Evolutionary conservation across 1,140 invertebrate genomes (phyloP), one percentile per base, ranked within the genome.

Genomic region (Rhysida immarginata): DNA sequence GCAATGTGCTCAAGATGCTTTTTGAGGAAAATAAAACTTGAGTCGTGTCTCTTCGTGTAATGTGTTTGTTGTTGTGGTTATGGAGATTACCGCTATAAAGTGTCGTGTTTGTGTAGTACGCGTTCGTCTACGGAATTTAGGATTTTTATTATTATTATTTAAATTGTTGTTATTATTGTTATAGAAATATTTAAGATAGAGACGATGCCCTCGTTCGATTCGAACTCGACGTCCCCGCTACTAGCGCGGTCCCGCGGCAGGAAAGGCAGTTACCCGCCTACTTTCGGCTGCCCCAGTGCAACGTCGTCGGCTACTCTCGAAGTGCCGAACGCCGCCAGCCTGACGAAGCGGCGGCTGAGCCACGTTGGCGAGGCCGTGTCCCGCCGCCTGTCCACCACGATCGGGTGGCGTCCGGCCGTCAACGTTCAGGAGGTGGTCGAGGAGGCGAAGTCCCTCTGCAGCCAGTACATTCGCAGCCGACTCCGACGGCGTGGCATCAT

Each of bases 351-450:
- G 43, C 68, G 81, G 41, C 75, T 83, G 46, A 82, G 80, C 64
- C 83, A 82, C 8, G 61, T 84, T 11, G 78, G 81, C 60, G 81
- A 82, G 64, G 64, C 51, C 0, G 80, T 84, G 1, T 74, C 77
- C 1, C 67, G 82, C 29, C 83, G 83, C 62, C 66, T 84, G 23
- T 83, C 81, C 18, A 76, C 77, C n/a, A 81, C 80, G 0, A 81
- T 82, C 41, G 80, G 81, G 5, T 83, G 81, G 81, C 71, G 79
- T 52, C 71, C 74, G 1, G 41, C 24, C 18, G 43, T 52, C 20
- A 56, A 27, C 18, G 53, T 74, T 2, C 73, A 75, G 63, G 58
- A 60, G 21, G 58, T 67, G 26, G 65, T 62, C n/a, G 54, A 58
- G 27, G 67, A 80, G 72, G 76, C 81, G n/a, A 75, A 76, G 5